Percentiles rank a stretch among this genome's conserved stretches.
Conservation (phyloP, 2,888 invertebrate species). For the Hoplodrina blanda region DNA sequence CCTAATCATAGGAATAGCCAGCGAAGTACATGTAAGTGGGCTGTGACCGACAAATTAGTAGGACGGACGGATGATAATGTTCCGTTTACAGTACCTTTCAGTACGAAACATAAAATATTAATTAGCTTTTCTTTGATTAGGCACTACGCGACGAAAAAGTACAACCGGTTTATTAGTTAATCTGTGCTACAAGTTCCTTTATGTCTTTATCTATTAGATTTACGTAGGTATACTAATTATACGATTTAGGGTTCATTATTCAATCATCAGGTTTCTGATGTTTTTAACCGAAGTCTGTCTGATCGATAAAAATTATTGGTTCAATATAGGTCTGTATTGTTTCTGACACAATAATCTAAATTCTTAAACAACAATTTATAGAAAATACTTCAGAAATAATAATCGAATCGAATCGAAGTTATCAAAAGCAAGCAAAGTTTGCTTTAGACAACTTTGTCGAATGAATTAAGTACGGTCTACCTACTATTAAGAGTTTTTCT, state of each 20-base stretch:
- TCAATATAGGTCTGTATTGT: too few relatives aligned
- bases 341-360: too few relatives aligned
- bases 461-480: too few relatives aligned
- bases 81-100: conserved; percentile 23
- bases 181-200: background rate
- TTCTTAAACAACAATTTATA: too few relatives aligned
- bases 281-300: too few relatives aligned
- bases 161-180: background rate
- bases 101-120: conserved; percentile 19
- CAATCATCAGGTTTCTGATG: too few relatives aligned
- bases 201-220: background rate
- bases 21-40: conserved; percentile 5
- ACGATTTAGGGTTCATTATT: background rate
- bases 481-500: background rate
- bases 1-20: background rate
- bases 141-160: background rate
- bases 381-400: background rate
- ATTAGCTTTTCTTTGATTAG: conserved; percentile 8
- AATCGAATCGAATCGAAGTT: background rate
- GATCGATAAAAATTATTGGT: too few relatives aligned
- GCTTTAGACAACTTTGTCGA: background rate
- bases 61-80: conserved; percentile 4
- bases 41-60: conserved; percentile 8
- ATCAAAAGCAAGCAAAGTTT: background rate
- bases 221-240: background rate